Percentiles rank a stretch among this genome's conserved stretches.
phyloP scores from a whole-genome alignment of 2,113 vertebrate species.

The Pogonocichla stellata region DNA sequence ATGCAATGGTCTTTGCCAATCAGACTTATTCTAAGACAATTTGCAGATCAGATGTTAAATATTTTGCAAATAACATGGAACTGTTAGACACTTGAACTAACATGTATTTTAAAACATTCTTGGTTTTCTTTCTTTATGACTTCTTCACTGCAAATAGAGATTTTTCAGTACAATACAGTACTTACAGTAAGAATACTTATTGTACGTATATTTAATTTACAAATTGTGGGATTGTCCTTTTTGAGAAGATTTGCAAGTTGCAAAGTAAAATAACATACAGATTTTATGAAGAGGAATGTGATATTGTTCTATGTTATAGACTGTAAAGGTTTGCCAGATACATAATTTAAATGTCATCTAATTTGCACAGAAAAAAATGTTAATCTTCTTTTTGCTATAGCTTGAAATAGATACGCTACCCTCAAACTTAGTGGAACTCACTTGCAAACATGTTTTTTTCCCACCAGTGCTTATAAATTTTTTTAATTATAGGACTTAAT shows the following conservation, averaged over 20 bases:
- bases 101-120: neutral
- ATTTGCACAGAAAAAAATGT: neutral
- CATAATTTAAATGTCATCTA: neutral
- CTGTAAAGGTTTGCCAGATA: neutral
- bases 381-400: neutral
- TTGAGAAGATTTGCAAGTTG: neutral
- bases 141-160: neutral
- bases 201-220: neutral
- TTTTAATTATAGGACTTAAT: neutral
- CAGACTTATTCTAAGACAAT: neutral
- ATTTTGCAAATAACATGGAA: neutral
- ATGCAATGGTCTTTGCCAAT: neutral
- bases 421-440: neutral
- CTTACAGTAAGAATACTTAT: neutral
- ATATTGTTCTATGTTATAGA: neutral
- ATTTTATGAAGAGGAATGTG: neutral
- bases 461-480: neutral
- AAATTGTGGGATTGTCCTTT: neutral
- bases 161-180: neutral
- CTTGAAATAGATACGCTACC: neutral
- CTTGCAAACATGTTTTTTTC: neutral
- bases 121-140: neutral
- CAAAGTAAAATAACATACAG: neutral
- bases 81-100: neutral
- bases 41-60: neutral